phyloP scores from a whole-genome alignment of 2,113 vertebrate genomes.

The Podarcis muralis region DNA sequence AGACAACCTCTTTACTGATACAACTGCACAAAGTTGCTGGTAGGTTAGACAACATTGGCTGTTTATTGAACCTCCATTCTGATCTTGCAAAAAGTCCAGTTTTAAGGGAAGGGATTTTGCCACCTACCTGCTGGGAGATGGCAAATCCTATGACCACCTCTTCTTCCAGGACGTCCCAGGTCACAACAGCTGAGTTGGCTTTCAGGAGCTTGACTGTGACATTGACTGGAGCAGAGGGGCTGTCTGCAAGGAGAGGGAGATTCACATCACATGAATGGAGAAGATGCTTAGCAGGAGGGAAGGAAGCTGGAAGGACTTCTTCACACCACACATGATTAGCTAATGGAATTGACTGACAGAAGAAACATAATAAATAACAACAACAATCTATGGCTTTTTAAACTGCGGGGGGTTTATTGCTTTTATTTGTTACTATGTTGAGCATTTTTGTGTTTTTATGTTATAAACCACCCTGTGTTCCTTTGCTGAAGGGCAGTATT shows the following conservation, averaged over 20 bases:
- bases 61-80: neutral
- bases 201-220: conserved; percentile 94
- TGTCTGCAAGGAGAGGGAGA: conserved; percentile 79
- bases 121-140: conserved; percentile 92
- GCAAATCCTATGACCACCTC: conserved; percentile 97
- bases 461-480: too few species aligned
- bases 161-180: conserved; percentile 94
- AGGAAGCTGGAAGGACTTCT: too few species aligned
- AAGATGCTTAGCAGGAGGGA: neutral
- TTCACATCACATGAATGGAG: neutral
- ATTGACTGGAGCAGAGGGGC: conserved; percentile 92
- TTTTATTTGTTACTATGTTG: too few species aligned
- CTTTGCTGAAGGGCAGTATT: too few species aligned
- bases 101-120: neutral
- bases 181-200: conserved; percentile 92
- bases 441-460: too few species aligned
- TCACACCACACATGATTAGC: neutral
- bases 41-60: too few species aligned
- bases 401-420: too few species aligned
- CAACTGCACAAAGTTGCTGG: too few species aligned
- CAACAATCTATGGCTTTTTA: too few species aligned
- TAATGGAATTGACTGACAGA: neutral
- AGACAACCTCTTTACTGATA: too few species aligned
- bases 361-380: too few species aligned
- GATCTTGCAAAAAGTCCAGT: neutral